Conservation (phyloP, 2,888 invertebrate species). For the Archips crataeganus region DNA sequence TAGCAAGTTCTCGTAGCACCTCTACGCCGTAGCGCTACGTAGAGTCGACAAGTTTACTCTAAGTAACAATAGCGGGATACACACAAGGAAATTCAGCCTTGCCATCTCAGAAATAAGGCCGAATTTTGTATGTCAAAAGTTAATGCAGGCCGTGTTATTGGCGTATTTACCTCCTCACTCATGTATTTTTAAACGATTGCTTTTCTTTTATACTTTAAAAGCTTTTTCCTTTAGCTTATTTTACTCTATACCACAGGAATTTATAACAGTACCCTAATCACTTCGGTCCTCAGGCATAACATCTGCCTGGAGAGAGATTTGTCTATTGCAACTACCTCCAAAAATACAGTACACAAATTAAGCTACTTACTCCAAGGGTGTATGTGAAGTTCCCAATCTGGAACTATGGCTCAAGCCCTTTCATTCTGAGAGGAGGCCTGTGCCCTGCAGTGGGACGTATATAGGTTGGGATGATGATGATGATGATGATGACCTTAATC, state of each 20-base stretch:
- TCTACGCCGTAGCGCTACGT: slow-evolving; percentile 40
- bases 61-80: not conserved
- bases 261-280: too few species aligned
- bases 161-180: slow-evolving; percentile 30
- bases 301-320: too few species aligned
- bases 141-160: slow-evolving; percentile 32
- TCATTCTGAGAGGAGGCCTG: too few species aligned
- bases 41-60: slow-evolving; percentile 32
- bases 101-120: not conserved
- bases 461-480: too few species aligned
- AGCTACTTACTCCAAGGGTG: too few species aligned
- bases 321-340: too few species aligned
- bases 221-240: not conserved
- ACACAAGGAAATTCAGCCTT: not conserved
- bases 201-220: not conserved
- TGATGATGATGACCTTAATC: too few species aligned
- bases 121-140: not conserved
- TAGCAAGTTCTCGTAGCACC: slow-evolving; percentile 25
- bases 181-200: slow-evolving; percentile 10
- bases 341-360: too few species aligned
- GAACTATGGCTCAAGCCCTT: too few species aligned
- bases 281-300: too few species aligned
- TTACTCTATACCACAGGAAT: not conserved
- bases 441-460: too few species aligned
- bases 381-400: too few species aligned